Conservation (phyloP, 1,140 invertebrate genomes). For the Zaprionus lachaisei region DNA sequence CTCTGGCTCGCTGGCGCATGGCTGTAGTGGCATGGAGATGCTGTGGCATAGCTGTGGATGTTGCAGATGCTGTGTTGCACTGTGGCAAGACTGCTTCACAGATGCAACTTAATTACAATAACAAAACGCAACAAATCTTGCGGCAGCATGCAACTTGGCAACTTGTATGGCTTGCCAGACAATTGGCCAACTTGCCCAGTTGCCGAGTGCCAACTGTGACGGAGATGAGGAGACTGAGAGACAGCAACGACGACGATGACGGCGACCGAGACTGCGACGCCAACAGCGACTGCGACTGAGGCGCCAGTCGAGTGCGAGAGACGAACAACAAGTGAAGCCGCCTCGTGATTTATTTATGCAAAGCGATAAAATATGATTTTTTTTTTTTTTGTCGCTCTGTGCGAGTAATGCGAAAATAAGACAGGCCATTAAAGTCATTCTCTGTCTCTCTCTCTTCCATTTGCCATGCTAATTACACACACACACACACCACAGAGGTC, state of each 20-base stretch:
- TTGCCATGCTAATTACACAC: constrained; percentile 69
- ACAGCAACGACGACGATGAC: neutral
- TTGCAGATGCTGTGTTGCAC: constrained; percentile 20
- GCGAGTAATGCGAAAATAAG: constrained; percentile 50
- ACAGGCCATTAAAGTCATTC: constrained; percentile 48
- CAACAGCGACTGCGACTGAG: constrained; percentile 37
- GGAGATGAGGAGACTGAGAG: constrained; percentile 4
- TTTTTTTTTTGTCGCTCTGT: constrained; percentile 51
- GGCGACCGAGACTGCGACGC: constrained; percentile 7
- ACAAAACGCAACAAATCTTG: constrained; percentile 65
- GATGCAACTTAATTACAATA: constrained; percentile 79
- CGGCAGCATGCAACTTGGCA: constrained; percentile 36
- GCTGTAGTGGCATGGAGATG: neutral
- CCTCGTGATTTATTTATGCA: constrained; percentile 77
- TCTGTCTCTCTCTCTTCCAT: constrained; percentile 8
- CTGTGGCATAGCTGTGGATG: neutral
- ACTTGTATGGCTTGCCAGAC: constrained; percentile 64
- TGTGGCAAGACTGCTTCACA: constrained; percentile 34
- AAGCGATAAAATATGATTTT: constrained; percentile 78
- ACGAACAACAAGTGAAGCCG: constrained; percentile 54
- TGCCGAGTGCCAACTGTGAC: constrained; percentile 26
- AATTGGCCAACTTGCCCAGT: constrained; percentile 66
- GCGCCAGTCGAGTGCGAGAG: constrained; percentile 53
- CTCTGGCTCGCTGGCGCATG: constrained; percentile 24
- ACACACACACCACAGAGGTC: neutral